These are phyloP conservation scores for Meiosimyza decipiens DNA, from an alignment of 2,888 invertebrate genomes.

Conservation along the genomic window DNA sequence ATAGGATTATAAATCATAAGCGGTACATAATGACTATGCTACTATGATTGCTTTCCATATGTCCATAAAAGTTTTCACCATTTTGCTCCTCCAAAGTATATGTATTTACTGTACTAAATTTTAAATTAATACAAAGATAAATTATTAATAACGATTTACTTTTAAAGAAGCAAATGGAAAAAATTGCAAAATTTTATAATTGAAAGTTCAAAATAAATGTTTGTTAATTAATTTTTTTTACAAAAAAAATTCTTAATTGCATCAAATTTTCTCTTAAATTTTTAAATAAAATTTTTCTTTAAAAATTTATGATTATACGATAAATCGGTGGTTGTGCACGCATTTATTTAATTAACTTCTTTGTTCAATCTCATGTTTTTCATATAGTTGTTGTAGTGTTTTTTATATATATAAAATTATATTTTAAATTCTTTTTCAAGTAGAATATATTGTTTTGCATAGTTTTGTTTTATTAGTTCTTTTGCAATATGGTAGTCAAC, in stretches of 20 bases:
- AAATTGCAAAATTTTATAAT: slow-evolving; percentile 28
- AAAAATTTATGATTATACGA: slow-evolving; percentile 21
- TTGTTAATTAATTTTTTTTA: slow-evolving; percentile 5
- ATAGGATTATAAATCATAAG: no score
- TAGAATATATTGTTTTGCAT: no score
- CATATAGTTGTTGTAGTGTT: slow-evolving; percentile 55
- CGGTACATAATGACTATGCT: no score
- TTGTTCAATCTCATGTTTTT: slow-evolving; percentile 49
- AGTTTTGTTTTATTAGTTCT: no score
- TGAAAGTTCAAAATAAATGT: slow-evolving; percentile 7
- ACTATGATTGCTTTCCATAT: no score
- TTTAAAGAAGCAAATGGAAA: slow-evolving; percentile 15
- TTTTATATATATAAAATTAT: slow-evolving; percentile 1
- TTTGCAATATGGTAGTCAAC: no score
- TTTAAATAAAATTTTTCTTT: slow-evolving; percentile 43
- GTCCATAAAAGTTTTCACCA: no score
- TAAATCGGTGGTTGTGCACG: slow-evolving; percentile 65
- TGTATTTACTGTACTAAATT: no score
- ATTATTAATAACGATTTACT: slow-evolving; percentile 5
- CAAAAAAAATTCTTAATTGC: slow-evolving; percentile 29
- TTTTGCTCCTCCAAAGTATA: no score
- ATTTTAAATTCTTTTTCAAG: not conserved
- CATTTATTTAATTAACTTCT: slow-evolving; percentile 55
- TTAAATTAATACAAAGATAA: not conserved
- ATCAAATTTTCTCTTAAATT: slow-evolving; percentile 46